phyloP scores from a whole-genome alignment of 2,113 vertebrate genomes.

The Sula dactylatra region DNA sequence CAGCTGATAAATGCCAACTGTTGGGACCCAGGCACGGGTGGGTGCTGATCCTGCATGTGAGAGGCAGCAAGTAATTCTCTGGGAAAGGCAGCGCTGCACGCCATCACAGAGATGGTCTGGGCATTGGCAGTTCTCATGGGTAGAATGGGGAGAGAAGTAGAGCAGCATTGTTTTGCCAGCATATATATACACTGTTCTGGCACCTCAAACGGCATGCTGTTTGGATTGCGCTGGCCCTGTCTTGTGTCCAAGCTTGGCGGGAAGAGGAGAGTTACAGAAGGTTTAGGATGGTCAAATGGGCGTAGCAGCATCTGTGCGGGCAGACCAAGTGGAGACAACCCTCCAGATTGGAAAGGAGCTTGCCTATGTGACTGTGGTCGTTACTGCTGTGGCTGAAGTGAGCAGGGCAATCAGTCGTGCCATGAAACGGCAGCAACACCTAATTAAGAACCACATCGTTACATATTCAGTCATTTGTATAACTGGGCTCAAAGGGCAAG shows the following conservation, averaged over 20 bases:
- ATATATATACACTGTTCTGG: background rate
- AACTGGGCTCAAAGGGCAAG: background rate
- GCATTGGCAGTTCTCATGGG: background rate
- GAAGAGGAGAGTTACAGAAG: background rate
- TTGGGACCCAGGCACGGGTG: fast-evolving
- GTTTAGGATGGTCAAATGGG: background rate
- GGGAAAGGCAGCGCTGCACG: fast-evolving
- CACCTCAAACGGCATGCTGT: fast-evolving
- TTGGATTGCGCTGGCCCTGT: fast-evolving
- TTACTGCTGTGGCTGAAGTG: background rate
- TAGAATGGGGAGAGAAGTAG: background rate
- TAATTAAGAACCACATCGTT: background rate
- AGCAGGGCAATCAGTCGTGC: background rate
- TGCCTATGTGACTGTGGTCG: background rate
- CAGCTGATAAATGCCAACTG: background rate
- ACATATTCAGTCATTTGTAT: background rate
- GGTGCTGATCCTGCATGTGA: background rate
- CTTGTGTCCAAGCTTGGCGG: background rate
- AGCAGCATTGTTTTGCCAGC: background rate
- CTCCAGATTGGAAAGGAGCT: background rate
- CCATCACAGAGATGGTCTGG: background rate
- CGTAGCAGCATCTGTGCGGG: background rate
- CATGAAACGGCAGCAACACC: background rate
- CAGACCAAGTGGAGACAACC: background rate
- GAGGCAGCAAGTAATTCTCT: background rate